Evolutionary conservation across 2,113 vertebrate species (phyloP).

Genomic region (Globicephala melas): DNA sequence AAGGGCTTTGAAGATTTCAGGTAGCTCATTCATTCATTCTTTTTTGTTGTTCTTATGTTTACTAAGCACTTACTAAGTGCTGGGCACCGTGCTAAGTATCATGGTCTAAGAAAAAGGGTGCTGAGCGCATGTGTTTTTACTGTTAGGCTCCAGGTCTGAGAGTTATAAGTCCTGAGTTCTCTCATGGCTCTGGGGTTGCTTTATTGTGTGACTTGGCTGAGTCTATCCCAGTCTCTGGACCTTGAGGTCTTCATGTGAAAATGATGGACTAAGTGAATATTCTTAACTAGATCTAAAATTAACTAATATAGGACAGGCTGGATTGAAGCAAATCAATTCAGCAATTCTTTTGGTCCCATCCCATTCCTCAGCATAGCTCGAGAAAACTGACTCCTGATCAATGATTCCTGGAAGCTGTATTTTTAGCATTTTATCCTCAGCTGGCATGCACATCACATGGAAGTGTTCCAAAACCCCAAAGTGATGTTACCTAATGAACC

Average conservation of each 20-base stretch:
- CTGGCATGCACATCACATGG: not conserved
- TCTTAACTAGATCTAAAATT: not conserved
- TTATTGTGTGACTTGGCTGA: not conserved
- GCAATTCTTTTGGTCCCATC: not conserved
- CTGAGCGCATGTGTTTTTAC: not conserved
- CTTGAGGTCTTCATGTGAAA: not conserved
- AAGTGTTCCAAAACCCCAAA: conserved; percentile 16
- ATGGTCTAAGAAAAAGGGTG: not conserved
- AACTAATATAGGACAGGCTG: not conserved
- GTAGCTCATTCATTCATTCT: not conserved
- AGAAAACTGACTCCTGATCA: not conserved
- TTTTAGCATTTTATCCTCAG: not conserved
- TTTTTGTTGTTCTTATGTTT: not conserved
- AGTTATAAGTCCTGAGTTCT: not conserved
- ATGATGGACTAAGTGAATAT: not conserved
- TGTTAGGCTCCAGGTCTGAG: not conserved
- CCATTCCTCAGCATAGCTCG: not conserved
- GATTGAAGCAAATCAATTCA: not conserved
- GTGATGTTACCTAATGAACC: conserved; percentile 23
- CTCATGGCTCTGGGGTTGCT: no score
- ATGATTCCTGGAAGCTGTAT: not conserved
- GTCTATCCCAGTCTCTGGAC: not conserved
- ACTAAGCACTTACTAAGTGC: not conserved
- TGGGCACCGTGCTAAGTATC: not conserved
- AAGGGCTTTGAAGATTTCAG: not conserved